These are phyloP conservation scores for Fragum fragum DNA, from an alignment of 2,888 invertebrate species.

Conservation along the genomic window DNA sequence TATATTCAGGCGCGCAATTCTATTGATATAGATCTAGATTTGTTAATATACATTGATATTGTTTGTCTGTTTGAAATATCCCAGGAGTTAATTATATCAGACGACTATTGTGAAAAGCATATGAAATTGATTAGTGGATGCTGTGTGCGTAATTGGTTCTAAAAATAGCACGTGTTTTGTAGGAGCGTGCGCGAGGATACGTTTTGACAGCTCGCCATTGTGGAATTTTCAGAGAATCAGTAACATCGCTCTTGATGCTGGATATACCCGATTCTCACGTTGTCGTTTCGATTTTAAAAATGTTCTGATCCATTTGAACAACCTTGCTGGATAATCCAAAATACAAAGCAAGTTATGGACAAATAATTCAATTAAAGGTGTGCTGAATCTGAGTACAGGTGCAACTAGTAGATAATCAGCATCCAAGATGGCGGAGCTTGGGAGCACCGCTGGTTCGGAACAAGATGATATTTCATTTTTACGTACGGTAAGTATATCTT, in stretches of 20 bases:
- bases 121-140: constrained; percentile 26
- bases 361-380: constrained; percentile 32
- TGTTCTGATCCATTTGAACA: background rate
- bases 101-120: constrained; percentile 14
- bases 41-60: background rate
- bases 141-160: constrained; percentile 8
- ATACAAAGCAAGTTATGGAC: background rate
- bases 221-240: constrained; percentile 58
- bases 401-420: constrained; percentile 21
- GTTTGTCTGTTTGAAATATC: background rate
- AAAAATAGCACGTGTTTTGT: constrained; percentile 23
- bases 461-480: constrained; percentile 99
- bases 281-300: constrained; percentile 42
- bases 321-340: background rate
- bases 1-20: background rate
- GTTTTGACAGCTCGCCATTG: constrained; percentile 43
- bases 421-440: constrained; percentile 86
- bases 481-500: constrained; percentile 94
- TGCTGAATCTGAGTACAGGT: constrained; percentile 45
- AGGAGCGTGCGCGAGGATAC: constrained; percentile 19
- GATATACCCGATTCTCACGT: constrained; percentile 34
- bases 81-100: background rate
- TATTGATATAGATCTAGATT: background rate
- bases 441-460: constrained; percentile 94
- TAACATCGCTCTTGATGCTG: background rate